A percentile compares a stretch with the other conserved stretches of the same genome.
These are phyloP conservation scores for Trogon surrucura DNA, from an alignment of 2,113 vertebrate species.

Conservation along the genomic window DNA sequence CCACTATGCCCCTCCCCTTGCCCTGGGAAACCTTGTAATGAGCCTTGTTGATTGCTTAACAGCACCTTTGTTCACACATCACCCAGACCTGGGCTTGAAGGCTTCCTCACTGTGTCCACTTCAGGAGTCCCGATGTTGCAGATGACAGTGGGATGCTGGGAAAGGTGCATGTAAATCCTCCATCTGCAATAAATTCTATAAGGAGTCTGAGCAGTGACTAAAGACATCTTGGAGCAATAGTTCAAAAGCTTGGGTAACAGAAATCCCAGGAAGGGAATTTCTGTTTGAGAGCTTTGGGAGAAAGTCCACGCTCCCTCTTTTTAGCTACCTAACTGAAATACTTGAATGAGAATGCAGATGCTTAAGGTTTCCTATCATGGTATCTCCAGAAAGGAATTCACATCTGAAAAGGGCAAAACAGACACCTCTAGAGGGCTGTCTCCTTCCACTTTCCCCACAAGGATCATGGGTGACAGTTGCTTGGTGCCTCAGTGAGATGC, in stretches of 20 bases:
- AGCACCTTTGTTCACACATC: background rate
- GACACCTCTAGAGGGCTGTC: constrained; percentile 39
- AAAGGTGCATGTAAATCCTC: background rate
- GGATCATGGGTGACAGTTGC: background rate
- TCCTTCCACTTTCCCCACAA: background rate
- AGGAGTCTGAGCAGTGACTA: background rate
- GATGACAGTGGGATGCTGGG: accelerated
- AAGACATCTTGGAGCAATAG: background rate
- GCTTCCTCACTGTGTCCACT: background rate
- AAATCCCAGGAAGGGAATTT: background rate
- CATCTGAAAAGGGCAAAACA: background rate
- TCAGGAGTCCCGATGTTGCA: background rate
- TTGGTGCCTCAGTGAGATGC: background rate
- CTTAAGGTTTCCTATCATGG: background rate
- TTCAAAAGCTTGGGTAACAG: background rate
- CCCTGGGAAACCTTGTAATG: background rate
- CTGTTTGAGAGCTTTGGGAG: background rate
- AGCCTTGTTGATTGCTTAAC: background rate
- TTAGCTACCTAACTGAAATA: background rate
- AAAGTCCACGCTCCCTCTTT: background rate
- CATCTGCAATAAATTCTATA: background rate
- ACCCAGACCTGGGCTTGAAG: background rate
- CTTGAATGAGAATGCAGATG: background rate
- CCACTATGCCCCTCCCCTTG: background rate
- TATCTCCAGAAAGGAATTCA: background rate